These are phyloP conservation scores for Labeo calbasu DNA, from an alignment of 2,797 vertebrate species.

Conservation along the genomic window DNA sequence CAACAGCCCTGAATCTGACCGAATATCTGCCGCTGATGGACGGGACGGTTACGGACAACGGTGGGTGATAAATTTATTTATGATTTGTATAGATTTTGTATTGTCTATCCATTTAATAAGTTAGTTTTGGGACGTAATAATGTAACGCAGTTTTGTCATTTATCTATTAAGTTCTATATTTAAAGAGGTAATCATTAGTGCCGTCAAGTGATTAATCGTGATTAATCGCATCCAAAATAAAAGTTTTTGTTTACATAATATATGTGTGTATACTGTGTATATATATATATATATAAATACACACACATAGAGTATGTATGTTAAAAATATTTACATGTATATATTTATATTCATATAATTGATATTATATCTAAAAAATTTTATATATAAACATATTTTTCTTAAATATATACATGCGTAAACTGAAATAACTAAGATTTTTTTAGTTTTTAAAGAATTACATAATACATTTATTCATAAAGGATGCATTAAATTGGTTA, in stretches of 20 bases:
- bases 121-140: not conserved
- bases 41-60: constrained; percentile 89
- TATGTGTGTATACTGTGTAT: no score
- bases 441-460: not conserved
- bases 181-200: not conserved
- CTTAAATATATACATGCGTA: no score
- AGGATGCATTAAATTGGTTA: not conserved
- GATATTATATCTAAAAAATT: no score
- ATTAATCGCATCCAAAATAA: no score
- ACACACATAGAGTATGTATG: no score
- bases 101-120: not conserved
- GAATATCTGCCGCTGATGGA: constrained; percentile 90
- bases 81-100: not conserved
- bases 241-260: no score
- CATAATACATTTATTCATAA: not conserved
- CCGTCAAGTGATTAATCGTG: no score
- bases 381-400: no score
- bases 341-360: no score
- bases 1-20: constrained; percentile 94
- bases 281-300: no score
- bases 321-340: no score
- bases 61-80: constrained; percentile 65
- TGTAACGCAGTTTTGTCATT: not conserved
- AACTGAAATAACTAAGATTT: not conserved
- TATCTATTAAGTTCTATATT: not conserved